Percentiles rank a stretch among this genome's conserved stretches.
Conservation (phyloP, 2,797 vertebrate genomes). For the Thripadectes ignobilis region DNA sequence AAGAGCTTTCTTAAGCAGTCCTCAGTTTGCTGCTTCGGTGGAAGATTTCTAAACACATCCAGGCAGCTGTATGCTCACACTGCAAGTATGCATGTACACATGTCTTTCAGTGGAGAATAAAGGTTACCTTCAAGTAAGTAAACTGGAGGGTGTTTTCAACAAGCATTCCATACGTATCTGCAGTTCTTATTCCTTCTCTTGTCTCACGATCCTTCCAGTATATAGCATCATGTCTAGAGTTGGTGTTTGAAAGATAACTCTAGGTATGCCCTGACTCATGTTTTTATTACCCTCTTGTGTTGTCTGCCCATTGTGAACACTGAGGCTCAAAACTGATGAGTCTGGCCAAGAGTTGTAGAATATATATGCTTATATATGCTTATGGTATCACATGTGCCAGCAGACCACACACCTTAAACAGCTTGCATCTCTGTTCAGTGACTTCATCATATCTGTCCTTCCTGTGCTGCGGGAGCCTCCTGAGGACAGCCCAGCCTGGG, state of each 20-base stretch:
- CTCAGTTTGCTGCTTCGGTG: neutral
- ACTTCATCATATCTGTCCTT: neutral
- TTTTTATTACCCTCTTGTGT: neutral
- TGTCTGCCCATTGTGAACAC: neutral
- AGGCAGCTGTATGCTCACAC: neutral
- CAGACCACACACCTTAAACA: neutral
- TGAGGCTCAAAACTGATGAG: neutral
- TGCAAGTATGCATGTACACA: neutral
- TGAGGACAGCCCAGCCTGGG: neutral
- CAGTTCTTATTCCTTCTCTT: neutral
- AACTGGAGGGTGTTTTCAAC: neutral
- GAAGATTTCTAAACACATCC: neutral
- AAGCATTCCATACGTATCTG: neutral
- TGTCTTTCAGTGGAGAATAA: neutral
- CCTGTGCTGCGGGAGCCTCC: neutral
- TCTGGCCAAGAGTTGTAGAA: neutral
- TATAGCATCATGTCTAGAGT: neutral
- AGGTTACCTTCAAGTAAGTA: neutral
- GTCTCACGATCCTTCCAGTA: neutral
- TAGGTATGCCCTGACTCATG: neutral
- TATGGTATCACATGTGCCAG: neutral
- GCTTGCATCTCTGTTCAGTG: neutral
- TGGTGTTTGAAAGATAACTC: neutral
- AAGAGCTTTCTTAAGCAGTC: neutral
- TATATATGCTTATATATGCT: accelerated